Percentiles rank a stretch among this genome's conserved stretches.
Evolutionary conservation across 2,888 invertebrate genomes (phyloP).

Genomic region (Noctua pronuba): DNA sequence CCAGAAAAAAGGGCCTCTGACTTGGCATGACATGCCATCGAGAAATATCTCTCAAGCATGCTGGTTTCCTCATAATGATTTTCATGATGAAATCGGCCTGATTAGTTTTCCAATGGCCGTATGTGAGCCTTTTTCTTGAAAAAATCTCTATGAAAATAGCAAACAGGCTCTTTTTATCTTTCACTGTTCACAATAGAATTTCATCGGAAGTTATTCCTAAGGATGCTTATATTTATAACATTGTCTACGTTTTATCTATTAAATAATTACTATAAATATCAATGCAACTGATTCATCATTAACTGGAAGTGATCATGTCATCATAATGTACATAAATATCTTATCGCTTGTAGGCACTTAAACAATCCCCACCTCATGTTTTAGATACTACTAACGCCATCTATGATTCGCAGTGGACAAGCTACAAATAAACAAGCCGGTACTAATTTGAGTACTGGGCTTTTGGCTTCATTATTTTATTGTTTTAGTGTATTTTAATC

Average conservation of each 20-base stretch:
- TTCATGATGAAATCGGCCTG: too few species aligned
- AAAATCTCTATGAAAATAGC: background rate
- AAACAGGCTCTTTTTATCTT: background rate
- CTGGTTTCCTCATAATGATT: too few species aligned
- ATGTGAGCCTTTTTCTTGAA: background rate
- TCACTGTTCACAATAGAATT: background rate
- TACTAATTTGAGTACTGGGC: background rate
- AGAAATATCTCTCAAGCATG: too few species aligned
- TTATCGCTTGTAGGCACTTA: slow-evolving; percentile 5
- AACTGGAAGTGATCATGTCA: slow-evolving; percentile 37
- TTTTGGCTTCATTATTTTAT: slow-evolving; percentile 5
- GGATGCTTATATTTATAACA: background rate
- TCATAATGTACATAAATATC: background rate
- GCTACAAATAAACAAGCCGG: too few species aligned
- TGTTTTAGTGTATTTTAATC: too few species aligned
- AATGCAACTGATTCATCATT: slow-evolving; percentile 27
- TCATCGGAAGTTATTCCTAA: background rate
- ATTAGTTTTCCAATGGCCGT: too few species aligned
- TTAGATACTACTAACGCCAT: slow-evolving; percentile 24
- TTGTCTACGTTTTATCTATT: slow-evolving; percentile 2
- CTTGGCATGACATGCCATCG: too few species aligned
- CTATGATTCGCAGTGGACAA: background rate
- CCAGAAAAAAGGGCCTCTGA: too few species aligned
- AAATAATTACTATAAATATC: slow-evolving; percentile 10
- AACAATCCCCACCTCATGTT: background rate